Conservation (phyloP, 1,140 invertebrate genomes). For the Monomorium pharaonis region DNA sequence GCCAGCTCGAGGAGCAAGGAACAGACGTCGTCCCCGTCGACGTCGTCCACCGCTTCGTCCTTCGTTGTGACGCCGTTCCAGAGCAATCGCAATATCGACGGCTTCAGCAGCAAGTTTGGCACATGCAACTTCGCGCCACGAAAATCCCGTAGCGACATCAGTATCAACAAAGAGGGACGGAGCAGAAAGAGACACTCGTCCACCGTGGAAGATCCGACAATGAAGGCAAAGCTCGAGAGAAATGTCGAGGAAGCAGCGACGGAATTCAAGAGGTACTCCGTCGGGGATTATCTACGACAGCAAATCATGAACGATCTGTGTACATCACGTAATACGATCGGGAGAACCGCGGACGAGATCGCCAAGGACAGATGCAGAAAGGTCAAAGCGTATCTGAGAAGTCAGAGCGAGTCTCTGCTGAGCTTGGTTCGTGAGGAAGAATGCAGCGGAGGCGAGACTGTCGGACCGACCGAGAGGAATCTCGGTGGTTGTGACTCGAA, state of each 20-base stretch:
- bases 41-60: background rate
- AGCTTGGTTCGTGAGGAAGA: conserved; percentile 35
- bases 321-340: conserved; percentile 30
- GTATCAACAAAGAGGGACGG: conserved; percentile 60
- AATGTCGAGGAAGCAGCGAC: background rate
- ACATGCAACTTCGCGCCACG: conserved; percentile 66
- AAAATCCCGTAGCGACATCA: conserved; percentile 78
- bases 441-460: background rate
- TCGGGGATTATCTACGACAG: conserved; percentile 76
- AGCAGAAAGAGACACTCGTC: conserved; percentile 63
- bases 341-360: conserved; percentile 66
- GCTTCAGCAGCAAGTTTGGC: conserved; percentile 78
- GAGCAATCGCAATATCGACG: conserved; percentile 78
- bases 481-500: background rate
- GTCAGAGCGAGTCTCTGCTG: conserved; percentile 60
- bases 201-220: conserved; percentile 15
- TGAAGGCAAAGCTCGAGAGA: background rate
- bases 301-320: conserved; percentile 76
- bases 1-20: conserved; percentile 5
- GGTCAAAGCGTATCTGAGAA: conserved; percentile 72
- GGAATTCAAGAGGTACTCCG: conserved; percentile 69
- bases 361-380: conserved; percentile 71
- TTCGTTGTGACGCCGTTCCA: background rate
- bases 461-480: background rate
- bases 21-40: conserved; percentile 9